These are phyloP conservation scores for Myodes glareolus DNA, from an alignment of 2,113 vertebrate genomes.

Conservation along the genomic window DNA sequence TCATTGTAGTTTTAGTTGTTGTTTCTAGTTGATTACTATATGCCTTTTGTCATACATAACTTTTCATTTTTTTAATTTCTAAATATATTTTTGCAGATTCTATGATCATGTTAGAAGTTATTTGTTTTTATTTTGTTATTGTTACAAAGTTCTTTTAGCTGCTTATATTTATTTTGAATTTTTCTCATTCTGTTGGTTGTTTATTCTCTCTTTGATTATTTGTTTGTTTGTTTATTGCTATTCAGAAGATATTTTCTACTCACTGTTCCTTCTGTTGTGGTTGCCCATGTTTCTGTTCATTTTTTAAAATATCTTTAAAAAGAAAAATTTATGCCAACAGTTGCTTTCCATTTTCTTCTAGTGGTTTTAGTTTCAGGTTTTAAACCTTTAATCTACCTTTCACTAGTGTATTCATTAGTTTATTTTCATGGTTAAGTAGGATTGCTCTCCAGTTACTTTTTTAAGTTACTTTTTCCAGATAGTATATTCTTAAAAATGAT, in stretches of 20 bases:
- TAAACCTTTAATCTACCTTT: background rate
- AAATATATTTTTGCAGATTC: background rate
- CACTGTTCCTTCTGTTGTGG: background rate
- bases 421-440: background rate
- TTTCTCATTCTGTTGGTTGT: background rate
- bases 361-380: background rate
- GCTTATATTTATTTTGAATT: background rate
- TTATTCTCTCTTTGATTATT: background rate
- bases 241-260: background rate
- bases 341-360: background rate
- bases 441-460: background rate
- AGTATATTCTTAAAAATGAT: background rate
- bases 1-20: background rate
- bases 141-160: background rate
- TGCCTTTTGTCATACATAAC: background rate
- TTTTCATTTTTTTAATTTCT: background rate
- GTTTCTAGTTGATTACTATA: background rate
- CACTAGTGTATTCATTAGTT: background rate
- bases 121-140: background rate
- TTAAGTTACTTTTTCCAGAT: background rate
- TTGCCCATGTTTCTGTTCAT: background rate
- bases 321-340: background rate
- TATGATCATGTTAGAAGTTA: background rate
- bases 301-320: background rate
- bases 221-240: background rate